Percentiles rank a stretch among this genome's conserved stretches.
Evolutionary conservation across 2,797 vertebrate species (phyloP).

Genomic region (Odontamblyopus rebecca): DNA sequence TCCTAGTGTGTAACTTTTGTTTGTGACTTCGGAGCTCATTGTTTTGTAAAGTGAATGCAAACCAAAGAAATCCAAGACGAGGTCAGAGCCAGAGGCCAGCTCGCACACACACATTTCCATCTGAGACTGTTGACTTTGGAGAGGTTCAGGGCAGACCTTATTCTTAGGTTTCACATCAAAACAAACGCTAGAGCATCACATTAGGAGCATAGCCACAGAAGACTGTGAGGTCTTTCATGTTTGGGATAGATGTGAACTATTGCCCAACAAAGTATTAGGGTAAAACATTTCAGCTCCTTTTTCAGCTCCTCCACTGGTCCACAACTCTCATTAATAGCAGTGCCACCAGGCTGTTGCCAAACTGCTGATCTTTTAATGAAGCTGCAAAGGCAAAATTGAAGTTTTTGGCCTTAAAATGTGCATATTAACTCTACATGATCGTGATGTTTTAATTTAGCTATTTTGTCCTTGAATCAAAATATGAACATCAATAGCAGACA

Average conservation of each 20-base stretch:
- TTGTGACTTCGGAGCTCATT: slow-evolving; percentile 19
- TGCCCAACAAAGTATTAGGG: neutral
- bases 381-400: too few species aligned
- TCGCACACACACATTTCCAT: slow-evolving; percentile 46
- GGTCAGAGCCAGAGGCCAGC: slow-evolving; percentile 6
- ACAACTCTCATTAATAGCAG: too few species aligned
- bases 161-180: slow-evolving; percentile 35
- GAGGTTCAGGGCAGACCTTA: slow-evolving; percentile 31
- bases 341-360: too few species aligned
- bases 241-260: neutral
- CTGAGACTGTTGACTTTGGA: slow-evolving; percentile 49
- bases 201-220: neutral
- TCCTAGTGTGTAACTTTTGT: slow-evolving; percentile 32
- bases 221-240: neutral
- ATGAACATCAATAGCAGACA: too few species aligned
- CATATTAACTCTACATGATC: too few species aligned
- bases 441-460: too few species aligned
- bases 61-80: slow-evolving; percentile 36
- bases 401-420: too few species aligned
- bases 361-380: too few species aligned
- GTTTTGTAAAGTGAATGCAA: slow-evolving; percentile 51
- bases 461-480: too few species aligned
- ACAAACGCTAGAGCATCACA: slow-evolving; percentile 6
- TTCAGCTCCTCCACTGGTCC: too few species aligned
- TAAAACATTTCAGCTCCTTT: too few species aligned